Conservation (phyloP, 1,140 invertebrate species). For the Adelges cooleyi region DNA sequence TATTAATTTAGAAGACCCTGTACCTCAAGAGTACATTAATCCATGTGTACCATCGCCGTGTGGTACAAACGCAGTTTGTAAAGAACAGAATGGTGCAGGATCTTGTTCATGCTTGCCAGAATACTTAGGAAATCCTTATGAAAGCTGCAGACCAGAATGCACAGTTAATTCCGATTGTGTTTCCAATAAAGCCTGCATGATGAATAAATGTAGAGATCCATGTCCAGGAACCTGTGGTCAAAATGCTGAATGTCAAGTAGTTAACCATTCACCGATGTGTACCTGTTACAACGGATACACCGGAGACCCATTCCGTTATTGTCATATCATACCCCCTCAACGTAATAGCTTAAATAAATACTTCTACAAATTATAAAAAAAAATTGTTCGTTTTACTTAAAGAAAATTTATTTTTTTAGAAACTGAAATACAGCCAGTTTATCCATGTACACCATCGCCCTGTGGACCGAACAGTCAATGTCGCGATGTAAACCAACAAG, state of each 20-base stretch:
- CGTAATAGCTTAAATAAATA: slow-evolving; percentile 7
- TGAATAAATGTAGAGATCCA: slow-evolving; percentile 55
- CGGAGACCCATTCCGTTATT: slow-evolving; percentile 45
- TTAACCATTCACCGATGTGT: slow-evolving; percentile 47
- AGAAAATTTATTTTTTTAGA: not conserved
- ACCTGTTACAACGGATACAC: slow-evolving; percentile 44
- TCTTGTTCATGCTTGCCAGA: slow-evolving; percentile 45
- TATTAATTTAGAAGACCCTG: slow-evolving; percentile 35
- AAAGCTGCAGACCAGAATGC: slow-evolving; percentile 55
- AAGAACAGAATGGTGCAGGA: slow-evolving; percentile 61
- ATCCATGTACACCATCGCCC: slow-evolving; percentile 45
- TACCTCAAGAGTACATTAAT: slow-evolving; percentile 36
- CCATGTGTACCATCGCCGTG: slow-evolving; percentile 66
- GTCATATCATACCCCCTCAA: slow-evolving; percentile 36
- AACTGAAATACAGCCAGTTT: slow-evolving; percentile 32
- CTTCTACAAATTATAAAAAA: not conserved
- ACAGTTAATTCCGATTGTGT: slow-evolving; percentile 56
- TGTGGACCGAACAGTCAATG: slow-evolving; percentile 47
- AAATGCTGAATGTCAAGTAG: slow-evolving; percentile 44
- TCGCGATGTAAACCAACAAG: slow-evolving; percentile 41
- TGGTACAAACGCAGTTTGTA: slow-evolving; percentile 63
- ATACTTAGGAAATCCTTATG: slow-evolving; percentile 45
- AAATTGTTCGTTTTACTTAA: too few species aligned
- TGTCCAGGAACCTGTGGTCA: slow-evolving; percentile 49
- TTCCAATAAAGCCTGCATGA: slow-evolving; percentile 51